phyloP scores from a whole-genome alignment of 2,113 vertebrate species.

The Butastur rufipennis region DNA sequence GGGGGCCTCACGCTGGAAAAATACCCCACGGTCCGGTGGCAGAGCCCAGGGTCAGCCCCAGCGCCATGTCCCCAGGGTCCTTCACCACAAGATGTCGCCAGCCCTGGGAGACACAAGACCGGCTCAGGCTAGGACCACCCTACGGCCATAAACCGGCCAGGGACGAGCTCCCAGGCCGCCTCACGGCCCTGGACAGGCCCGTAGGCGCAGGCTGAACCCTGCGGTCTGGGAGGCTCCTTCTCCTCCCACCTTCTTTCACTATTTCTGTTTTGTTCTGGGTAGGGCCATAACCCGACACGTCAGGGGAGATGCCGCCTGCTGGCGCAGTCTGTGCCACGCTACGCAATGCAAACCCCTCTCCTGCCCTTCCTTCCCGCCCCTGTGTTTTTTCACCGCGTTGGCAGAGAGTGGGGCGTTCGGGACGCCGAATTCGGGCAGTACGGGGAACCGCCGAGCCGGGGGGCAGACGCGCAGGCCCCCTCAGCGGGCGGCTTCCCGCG shows the following conservation, averaged over 20 bases:
- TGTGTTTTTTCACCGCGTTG: fast-evolving
- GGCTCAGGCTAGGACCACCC: not conserved
- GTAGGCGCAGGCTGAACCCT: not conserved
- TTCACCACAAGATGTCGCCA: not conserved
- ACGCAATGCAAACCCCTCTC: fast-evolving
- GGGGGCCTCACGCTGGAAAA: not conserved
- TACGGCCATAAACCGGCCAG: fast-evolving
- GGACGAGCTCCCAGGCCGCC: too few relatives aligned
- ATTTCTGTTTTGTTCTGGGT: not conserved
- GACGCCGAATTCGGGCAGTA: too few relatives aligned
- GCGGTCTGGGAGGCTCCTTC: not conserved
- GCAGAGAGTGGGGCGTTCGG: fast-evolving
- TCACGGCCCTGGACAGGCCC: not conserved
- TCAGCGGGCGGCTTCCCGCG: not conserved
- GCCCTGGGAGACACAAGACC: not conserved
- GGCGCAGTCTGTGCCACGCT: fast-evolving
- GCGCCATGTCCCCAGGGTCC: fast-evolving
- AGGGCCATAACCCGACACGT: fast-evolving
- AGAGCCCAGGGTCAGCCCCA: not conserved
- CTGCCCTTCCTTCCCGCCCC: fast-evolving
- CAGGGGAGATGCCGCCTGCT: too few relatives aligned
- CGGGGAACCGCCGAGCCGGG: too few relatives aligned
- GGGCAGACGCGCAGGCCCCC: not conserved
- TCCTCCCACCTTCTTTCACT: not conserved
- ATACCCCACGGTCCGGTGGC: not conserved